These are phyloP conservation scores for Oscheius sp. DNA, from an alignment of 2,888 invertebrate species.

Conservation along the genomic window DNA sequence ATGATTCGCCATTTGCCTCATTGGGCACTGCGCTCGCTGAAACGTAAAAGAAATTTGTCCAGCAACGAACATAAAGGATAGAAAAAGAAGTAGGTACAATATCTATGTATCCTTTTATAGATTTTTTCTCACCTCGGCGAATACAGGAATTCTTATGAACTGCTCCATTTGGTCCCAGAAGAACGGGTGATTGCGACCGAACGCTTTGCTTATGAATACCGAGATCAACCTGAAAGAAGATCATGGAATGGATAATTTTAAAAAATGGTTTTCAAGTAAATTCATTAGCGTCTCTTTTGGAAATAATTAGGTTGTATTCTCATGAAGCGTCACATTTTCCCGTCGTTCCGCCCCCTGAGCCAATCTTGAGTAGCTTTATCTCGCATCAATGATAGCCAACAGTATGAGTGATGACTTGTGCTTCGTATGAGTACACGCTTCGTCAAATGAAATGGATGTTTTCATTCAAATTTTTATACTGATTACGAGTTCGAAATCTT, in stretches of 20 bases:
- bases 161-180: conserved; percentile 29
- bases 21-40: conserved; percentile 19
- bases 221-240: conserved; percentile 43
- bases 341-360: neutral
- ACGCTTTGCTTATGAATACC: conserved; percentile 51
- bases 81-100: neutral
- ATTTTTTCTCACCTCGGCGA: conserved; percentile 40
- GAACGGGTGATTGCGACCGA: conserved; percentile 47
- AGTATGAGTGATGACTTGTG: no score
- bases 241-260: no score
- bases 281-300: neutral
- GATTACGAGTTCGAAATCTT: no score
- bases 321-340: conserved; percentile 6
- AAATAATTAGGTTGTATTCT: conserved; percentile 11
- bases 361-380: neutral
- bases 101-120: neutral
- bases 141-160: conserved; percentile 46
- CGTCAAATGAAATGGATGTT: no score
- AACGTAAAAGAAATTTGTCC: conserved; percentile 6
- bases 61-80: neutral
- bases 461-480: no score
- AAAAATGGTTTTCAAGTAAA: neutral
- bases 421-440: no score
- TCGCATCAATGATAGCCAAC: no score
- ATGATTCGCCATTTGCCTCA: conserved; percentile 3